Evolutionary conservation across 2,113 vertebrate species (phyloP), one percentile per base, ranked within the genome.

Genomic region (Callipepla californica): DNA sequence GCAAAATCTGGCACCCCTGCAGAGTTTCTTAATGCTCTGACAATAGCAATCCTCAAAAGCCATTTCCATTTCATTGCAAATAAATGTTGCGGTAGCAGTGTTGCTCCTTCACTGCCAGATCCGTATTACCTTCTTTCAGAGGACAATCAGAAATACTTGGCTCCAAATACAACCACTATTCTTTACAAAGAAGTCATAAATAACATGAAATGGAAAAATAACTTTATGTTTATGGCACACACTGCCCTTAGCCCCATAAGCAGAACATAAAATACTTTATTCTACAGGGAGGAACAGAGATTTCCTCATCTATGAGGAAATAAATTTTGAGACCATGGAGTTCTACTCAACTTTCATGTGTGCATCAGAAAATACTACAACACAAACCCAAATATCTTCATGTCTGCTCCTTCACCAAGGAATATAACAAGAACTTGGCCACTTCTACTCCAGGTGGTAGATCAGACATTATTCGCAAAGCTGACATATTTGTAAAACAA

Each of bases 231-330:
- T 69, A 67, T 38, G 15, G 2, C 65, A 86, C 11, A 25, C 11
- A 11, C 42, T 36, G 72, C 72, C 14, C 77, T 65, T 85, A 72
- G 50, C 11, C 7, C 18, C 5, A 2, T 12, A 47, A 2, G 47
- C 51, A 61, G 59, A 20, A 61, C 6, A 36, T 23, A 44, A 87
- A 89, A 62, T 44, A 47, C 65, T 67, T 67, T 22, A 36, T 80
- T 77, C 51, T 67, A 51, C 42, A 75, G 57, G 22, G 45, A 92
- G 19, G 8, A 92, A 69, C 26, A 58, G 36, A 74, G 19, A 79
- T 47, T 89, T 93, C 91, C 53, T 73, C 68, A 74, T 38, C 67
- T 53, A 34, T 62, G 82, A 89, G 76, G 61, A 95, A 86, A 88
- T 38, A 2, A 45, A 81, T 73, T 89, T 66, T 45, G 59, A 87